Percentiles rank a stretch among this genome's conserved stretches.
These are phyloP conservation scores for Anableps anableps DNA, from an alignment of 2,797 vertebrate genomes.

Conservation along the genomic window DNA sequence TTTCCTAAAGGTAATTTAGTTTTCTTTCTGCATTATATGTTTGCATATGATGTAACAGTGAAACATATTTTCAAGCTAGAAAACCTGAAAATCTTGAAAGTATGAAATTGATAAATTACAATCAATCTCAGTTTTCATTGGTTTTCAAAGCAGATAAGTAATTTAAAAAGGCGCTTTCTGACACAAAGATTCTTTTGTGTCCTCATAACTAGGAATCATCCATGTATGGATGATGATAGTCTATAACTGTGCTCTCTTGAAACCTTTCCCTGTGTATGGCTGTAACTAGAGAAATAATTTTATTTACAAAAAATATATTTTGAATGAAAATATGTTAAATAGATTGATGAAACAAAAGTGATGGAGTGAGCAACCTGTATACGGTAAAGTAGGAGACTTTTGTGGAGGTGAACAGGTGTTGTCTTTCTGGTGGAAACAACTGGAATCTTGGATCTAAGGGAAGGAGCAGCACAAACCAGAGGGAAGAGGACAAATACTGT, in stretches of 20 bases:
- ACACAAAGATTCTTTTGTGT: too few relatives aligned
- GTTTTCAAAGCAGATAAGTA: too few relatives aligned
- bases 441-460: too few relatives aligned
- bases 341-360: background rate
- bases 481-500: background rate
- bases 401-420: background rate
- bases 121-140: background rate
- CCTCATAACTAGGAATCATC: too few relatives aligned
- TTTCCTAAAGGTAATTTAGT: conserved; percentile 7
- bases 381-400: background rate
- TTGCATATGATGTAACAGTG: background rate
- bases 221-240: too few relatives aligned
- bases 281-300: too few relatives aligned
- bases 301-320: background rate
- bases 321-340: background rate
- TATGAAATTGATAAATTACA: background rate
- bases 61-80: background rate
- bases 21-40: background rate
- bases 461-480: background rate
- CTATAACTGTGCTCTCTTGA: too few relatives aligned
- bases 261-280: too few relatives aligned
- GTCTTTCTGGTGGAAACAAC: background rate
- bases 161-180: too few relatives aligned
- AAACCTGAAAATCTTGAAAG: background rate
- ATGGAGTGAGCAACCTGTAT: background rate